Evolutionary conservation across 2,113 vertebrate genomes (phyloP).

Genomic region (Corythornis madagascariensis): DNA sequence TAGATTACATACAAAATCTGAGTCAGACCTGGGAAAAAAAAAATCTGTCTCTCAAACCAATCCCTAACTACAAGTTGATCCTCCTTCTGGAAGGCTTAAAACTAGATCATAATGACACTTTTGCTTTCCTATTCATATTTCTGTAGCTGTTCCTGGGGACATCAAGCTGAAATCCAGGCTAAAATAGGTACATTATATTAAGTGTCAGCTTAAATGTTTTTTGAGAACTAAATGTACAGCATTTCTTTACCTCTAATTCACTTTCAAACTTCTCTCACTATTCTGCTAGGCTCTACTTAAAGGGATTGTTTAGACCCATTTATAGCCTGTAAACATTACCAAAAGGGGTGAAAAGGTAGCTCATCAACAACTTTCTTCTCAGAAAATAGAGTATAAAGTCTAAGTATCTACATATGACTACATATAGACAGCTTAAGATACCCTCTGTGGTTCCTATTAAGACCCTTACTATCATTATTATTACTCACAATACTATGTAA

Average conservation of each 20-base stretch:
- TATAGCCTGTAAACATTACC: neutral
- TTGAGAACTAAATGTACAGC: neutral
- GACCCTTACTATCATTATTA: accelerated
- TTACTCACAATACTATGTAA: neutral
- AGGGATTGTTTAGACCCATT: neutral
- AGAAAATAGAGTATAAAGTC: neutral
- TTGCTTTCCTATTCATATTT: neutral
- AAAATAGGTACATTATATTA: neutral
- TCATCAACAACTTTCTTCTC: neutral
- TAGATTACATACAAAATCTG: neutral
- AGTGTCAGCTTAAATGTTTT: neutral
- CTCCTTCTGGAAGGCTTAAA: neutral
- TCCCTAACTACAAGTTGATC: neutral
- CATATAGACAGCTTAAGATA: neutral
- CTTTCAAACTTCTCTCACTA: accelerated
- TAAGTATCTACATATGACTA: neutral
- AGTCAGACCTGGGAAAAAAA: neutral
- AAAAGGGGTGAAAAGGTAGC: neutral
- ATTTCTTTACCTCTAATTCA: neutral
- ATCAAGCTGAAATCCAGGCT: neutral
- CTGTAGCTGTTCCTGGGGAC: neutral
- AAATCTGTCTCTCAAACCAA: neutral
- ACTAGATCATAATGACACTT: neutral
- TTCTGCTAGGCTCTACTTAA: neutral
- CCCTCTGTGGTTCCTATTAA: neutral